Conservation (phyloP, 2,888 invertebrate species). For the Disparrhopalites patrizii region DNA sequence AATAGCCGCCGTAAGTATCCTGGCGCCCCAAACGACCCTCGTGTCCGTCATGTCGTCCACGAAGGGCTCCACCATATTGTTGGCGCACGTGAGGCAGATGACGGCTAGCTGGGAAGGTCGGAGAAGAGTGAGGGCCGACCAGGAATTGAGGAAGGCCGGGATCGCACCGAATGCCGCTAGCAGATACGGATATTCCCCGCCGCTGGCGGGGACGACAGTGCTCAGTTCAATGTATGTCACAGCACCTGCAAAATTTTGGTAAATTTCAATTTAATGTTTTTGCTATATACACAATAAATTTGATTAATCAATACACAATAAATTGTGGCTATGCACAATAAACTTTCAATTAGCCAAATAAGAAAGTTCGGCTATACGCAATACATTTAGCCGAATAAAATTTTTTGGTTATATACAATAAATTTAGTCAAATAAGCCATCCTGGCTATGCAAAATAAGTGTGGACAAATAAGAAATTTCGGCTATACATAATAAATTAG, state of each 20-base stretch:
- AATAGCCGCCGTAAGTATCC: slow-evolving; percentile 78
- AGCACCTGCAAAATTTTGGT: slow-evolving; percentile 60
- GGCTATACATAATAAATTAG: too few species aligned
- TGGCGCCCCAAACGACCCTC: slow-evolving; percentile 63
- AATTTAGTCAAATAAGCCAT: too few species aligned
- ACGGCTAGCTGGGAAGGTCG: slow-evolving; percentile 76
- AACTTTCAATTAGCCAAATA: too few species aligned
- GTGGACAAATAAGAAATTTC: too few species aligned
- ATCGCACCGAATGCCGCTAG: slow-evolving; percentile 70
- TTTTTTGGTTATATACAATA: too few species aligned
- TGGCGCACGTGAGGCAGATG: slow-evolving; percentile 68
- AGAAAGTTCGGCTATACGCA: too few species aligned
- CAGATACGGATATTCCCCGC: slow-evolving; percentile 76
- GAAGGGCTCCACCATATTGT: slow-evolving; percentile 57
- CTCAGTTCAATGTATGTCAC: slow-evolving; percentile 75
- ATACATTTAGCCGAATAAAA: too few species aligned
- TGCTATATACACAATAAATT: too few species aligned
- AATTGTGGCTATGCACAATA: too few species aligned
- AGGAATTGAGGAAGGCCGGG: slow-evolving; percentile 70
- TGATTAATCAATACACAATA: too few species aligned
- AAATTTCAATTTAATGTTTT: slow-evolving; percentile 40
- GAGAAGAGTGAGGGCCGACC: slow-evolving; percentile 69
- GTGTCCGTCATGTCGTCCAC: slow-evolving; percentile 76
- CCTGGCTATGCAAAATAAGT: too few species aligned
- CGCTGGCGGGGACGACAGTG: slow-evolving; percentile 70